phyloP scores from a whole-genome alignment of 2,113 vertebrate genomes.

The Onychostoma macrolepis region DNA sequence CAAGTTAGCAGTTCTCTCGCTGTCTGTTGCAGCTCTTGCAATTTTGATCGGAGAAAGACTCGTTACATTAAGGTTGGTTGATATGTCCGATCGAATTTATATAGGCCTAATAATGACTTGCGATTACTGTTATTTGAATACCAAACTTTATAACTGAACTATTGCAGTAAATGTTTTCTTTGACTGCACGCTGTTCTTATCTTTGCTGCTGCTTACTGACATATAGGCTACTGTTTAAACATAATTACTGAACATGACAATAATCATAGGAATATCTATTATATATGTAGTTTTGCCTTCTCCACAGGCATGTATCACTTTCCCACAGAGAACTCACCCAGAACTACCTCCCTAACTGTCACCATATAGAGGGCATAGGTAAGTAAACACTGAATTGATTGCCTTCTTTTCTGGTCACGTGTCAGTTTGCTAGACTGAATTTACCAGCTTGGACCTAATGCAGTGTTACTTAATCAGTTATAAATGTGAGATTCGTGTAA shows the following conservation, averaged over 20 bases:
- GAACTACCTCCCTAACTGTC: constrained; percentile 76
- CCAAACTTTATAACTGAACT: too few relatives aligned
- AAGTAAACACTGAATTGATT: not conserved
- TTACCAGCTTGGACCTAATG: not conserved
- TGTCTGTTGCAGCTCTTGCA: constrained; percentile 60
- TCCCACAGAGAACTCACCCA: constrained; percentile 62
- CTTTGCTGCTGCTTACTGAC: not conserved
- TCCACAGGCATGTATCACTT: constrained; percentile 62
- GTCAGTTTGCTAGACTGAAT: not conserved
- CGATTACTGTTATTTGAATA: too few relatives aligned
- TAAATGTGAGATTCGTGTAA: not conserved
- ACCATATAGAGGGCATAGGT: constrained; percentile 71
- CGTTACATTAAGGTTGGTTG: constrained; percentile 65
- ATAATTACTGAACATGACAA: not conserved
- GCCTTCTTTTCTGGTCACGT: not conserved
- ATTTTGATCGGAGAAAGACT: constrained; percentile 69
- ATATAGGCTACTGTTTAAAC: not conserved
- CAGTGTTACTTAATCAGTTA: not conserved
- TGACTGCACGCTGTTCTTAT: not conserved
- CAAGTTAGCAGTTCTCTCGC: constrained; percentile 54
- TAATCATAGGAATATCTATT: not conserved
- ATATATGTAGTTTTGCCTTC: constrained; percentile 11
- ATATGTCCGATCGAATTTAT: not conserved
- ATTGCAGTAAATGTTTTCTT: not conserved
- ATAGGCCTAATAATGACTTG: too few relatives aligned